Evolutionary conservation across 2,797 vertebrate species (phyloP), one percentile per base, ranked within the genome.

Genomic region (Cirrhinus molitorella): DNA sequence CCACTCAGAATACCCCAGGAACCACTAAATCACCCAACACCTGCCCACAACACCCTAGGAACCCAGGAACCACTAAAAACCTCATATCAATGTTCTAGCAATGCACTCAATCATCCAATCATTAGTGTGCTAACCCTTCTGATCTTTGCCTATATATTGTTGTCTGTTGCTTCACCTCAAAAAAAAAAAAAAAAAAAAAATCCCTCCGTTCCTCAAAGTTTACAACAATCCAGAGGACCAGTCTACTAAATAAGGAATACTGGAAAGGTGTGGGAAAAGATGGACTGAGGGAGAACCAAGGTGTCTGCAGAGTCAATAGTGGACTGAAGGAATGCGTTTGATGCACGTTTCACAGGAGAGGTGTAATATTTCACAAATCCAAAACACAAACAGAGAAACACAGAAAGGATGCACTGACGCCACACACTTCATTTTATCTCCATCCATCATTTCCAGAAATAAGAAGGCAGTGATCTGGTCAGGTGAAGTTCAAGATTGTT

Each of bases 331-430:
- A 11, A 28, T 79, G 21, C 21, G 14, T 80, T 78, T 82, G 79
- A 83, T 78, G 31, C 51, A 53, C 5, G n/a, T 70, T 83, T 83
- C 49, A 70, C 67, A 81, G 49, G 19, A 78, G 76, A 84, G 74
- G 84, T 88, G 81, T 71, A 78, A 86, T 79, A 81, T 84, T 88
- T 81, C 68, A 68, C 57, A 84, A 34, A 70, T 79, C 74, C 37
- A 28, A 25, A 79, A 75, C 63, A 88, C 72, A 34, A 14, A 16
- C 16, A n/a, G n/a, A n/a, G n/a, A n/a, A n/a, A n/a, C n/a, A n/a
- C 63, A 65, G n/a, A 63, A 51, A 57, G 84, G 79, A 81, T 81
- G 13, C 65, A 68, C 55, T 79, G 80, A 83, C n/a, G 67, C 87
- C 79, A 45, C n/a, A 45, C 21, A 34, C 28, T 74, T 66, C 25